Base-by-base conservation (phyloP, 92 coral and sea anemone genomes). In the Metridium senile region DNA sequence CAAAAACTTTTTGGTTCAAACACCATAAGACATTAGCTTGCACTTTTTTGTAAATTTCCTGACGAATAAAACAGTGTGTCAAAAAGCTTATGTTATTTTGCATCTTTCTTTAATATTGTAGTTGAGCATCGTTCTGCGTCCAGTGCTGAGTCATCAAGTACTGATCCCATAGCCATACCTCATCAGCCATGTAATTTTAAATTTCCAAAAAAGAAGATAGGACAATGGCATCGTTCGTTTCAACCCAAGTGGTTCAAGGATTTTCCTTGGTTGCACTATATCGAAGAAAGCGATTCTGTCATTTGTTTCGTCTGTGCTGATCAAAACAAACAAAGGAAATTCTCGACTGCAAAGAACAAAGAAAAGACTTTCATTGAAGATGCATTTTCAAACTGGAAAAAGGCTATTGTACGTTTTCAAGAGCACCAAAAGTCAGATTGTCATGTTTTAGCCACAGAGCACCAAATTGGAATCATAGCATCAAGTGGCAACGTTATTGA, bases 241-340 rank as follows among this genome's bases (percentile, higher is more conserved):
- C 80, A 85, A 46, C 63, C 85, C 32, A 85, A 76, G 61, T 89
- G 93, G 93, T 89, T 89, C 66, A 86, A 53, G 9, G 81, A 86
- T 66, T 87, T 70, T 62, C 87, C 91, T 28, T 90, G 91, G 91
- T 76, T 90, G 34, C 96, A 90, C 78, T 90, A 83, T 78, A 63
- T 72, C 52, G 90, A 84, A 56, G 57, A 84, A 68, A 78, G 46
- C 16, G 86, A 91, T 81, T 77, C 89, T 33, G 96, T 71, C 51
- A 49, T 87, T 65, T 90, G 88, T 33, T 81, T 80, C 76, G 22
- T 81, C 28, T 84, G 92, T 56, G 80, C 78, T 25, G 23, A 81
- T 58, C 88, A 81, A 67, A 53, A 86, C 67, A 82, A 54, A 68
- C 76, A 87, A 35, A 72, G 53, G 62, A 91, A 91, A 57, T 74